Percentiles rank a stretch among this genome's conserved stretches.
Evolutionary conservation across 2,797 vertebrate species (phyloP).

Genomic region (Tangara arthus): DNA sequence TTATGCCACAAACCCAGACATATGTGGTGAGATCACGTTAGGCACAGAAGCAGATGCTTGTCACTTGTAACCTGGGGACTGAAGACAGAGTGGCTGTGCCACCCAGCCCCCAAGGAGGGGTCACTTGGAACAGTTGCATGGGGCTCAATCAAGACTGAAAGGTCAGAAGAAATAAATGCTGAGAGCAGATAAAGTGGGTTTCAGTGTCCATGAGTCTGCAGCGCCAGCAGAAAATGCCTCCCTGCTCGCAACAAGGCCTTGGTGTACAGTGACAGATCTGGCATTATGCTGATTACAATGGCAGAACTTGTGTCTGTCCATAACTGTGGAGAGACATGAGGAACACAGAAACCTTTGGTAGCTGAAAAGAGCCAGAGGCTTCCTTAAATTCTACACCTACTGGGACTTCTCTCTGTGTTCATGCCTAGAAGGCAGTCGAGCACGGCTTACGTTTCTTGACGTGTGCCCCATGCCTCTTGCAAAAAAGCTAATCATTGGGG

Average conservation of each 20-base stretch:
- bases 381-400: not conserved
- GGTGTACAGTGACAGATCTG: not conserved
- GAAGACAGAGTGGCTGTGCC: accelerated
- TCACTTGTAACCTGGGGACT: not conserved
- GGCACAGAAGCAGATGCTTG: not conserved
- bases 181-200: not conserved
- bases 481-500: not conserved
- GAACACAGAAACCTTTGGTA: not conserved
- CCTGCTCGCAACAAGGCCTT: not conserved
- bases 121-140: not conserved
- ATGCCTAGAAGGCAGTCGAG: not conserved
- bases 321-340: not conserved
- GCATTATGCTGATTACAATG: accelerated
- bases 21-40: accelerated
- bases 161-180: not conserved
- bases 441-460: not conserved
- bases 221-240: not conserved
- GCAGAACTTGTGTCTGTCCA: not conserved
- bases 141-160: not conserved
- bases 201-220: not conserved
- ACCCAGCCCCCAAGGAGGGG: not conserved
- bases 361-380: not conserved
- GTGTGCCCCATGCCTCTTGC: not conserved
- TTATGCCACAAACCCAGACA: not conserved
- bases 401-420: not conserved